A percentile compares a stretch with the other conserved stretches of the same genome.
Evolutionary conservation across 2,888 invertebrate species (phyloP).

Genomic region (Tenthredo amoena): DNA sequence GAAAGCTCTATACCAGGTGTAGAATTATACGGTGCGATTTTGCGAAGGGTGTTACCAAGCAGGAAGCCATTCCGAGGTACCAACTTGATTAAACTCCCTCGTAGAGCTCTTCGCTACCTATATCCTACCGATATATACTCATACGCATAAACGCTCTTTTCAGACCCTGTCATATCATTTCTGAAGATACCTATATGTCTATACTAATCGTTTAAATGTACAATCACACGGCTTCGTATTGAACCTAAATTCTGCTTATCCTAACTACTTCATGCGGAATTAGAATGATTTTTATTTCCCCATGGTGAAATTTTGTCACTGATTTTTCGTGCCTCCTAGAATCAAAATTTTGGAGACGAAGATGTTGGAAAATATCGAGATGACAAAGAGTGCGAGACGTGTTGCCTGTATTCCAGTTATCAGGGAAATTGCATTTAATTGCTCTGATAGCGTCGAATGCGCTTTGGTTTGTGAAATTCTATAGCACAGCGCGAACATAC

Average conservation of each 20-base stretch:
- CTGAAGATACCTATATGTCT: background rate
- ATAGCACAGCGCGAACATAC: background rate
- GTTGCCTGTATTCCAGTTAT: background rate
- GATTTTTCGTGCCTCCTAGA: background rate
- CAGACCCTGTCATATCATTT: background rate
- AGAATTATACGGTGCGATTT: conserved; percentile 57
- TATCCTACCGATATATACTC: background rate
- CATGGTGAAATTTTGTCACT: no score
- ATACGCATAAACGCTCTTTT: background rate
- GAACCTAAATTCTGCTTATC: background rate
- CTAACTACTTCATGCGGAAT: no score
- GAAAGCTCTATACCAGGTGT: conserved; percentile 46
- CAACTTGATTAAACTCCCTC: conserved; percentile 69
- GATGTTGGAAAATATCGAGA: background rate
- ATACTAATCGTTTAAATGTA: conserved; percentile 4
- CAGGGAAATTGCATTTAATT: background rate
- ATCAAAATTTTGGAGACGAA: background rate
- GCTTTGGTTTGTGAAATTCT: background rate
- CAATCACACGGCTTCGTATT: conserved; percentile 6
- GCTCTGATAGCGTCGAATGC: background rate
- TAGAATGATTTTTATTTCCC: no score
- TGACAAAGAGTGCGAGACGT: background rate
- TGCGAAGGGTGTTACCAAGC: conserved; percentile 75
- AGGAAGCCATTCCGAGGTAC: conserved; percentile 74
- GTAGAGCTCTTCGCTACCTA: background rate